These are phyloP conservation scores for Notodonta dromedarius DNA, from an alignment of 2,888 invertebrate species.

Conservation along the genomic window DNA sequence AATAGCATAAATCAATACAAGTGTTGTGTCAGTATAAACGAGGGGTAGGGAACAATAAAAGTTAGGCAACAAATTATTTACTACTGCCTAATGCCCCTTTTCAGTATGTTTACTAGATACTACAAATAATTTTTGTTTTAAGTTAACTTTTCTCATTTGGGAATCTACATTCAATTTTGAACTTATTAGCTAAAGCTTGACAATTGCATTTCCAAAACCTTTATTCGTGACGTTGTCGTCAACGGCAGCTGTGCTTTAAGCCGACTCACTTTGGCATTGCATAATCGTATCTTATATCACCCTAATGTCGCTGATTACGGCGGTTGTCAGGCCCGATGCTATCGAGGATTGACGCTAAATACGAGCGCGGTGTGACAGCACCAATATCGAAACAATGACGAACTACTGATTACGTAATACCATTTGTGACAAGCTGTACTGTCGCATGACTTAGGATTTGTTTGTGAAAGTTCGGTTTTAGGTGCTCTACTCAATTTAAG, in stretches of 20 bases:
- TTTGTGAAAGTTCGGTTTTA: constrained; percentile 54
- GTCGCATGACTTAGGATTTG: constrained; percentile 55
- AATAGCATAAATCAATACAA: too few relatives aligned
- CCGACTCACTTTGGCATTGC: constrained; percentile 51
- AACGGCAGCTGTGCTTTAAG: constrained; percentile 38
- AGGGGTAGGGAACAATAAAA: too few relatives aligned
- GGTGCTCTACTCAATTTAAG: background rate
- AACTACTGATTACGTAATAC: constrained; percentile 70
- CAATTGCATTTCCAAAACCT: background rate
- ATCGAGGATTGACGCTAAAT: constrained; percentile 83
- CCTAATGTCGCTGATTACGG: constrained; percentile 69
- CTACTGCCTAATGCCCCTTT: too few relatives aligned
- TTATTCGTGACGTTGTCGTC: background rate
- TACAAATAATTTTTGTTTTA: too few relatives aligned
- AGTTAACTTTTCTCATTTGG: background rate
- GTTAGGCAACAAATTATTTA: too few relatives aligned
- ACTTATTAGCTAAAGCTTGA: background rate
- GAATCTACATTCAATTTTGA: background rate
- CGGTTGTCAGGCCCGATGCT: constrained; percentile 68
- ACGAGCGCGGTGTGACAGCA: constrained; percentile 77
- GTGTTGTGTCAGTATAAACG: too few relatives aligned
- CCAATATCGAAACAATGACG: constrained; percentile 81
- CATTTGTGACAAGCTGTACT: constrained; percentile 67
- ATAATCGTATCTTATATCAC: constrained; percentile 65
- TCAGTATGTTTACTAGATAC: too few relatives aligned